These are phyloP conservation scores for Myotis yumanensis DNA, from an alignment of 2,113 vertebrate species.

Conservation along the genomic window DNA sequence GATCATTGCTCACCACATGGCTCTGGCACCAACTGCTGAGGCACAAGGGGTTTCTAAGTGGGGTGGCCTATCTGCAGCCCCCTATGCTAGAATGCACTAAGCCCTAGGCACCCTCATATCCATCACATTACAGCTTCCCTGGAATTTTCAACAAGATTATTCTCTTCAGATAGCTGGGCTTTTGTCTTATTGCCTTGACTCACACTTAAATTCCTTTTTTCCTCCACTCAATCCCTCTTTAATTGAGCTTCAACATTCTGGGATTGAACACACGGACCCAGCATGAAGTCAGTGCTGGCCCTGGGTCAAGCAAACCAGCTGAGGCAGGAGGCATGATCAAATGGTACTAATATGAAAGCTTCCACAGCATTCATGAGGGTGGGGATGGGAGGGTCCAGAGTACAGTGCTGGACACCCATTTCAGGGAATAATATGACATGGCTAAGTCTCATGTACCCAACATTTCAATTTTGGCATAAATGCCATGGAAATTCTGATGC, in stretches of 20 bases:
- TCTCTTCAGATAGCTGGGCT: background rate
- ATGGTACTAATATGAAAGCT: accelerated
- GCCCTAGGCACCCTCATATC: background rate
- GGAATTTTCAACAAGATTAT: background rate
- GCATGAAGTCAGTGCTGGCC: background rate
- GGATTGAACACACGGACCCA: background rate
- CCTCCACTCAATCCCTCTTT: background rate
- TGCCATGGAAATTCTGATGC: background rate
- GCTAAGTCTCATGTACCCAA: background rate
- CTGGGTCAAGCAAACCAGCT: background rate
- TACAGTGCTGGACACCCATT: background rate
- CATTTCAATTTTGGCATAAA: background rate
- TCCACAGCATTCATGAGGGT: background rate
- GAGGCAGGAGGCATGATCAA: background rate
- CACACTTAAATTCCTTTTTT: background rate
- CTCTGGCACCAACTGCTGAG: background rate
- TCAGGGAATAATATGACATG: background rate
- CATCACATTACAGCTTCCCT: background rate
- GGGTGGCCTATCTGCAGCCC: background rate
- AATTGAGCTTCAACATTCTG: background rate
- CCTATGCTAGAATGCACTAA: background rate
- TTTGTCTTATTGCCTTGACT: background rate
- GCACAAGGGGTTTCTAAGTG: background rate
- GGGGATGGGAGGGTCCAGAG: background rate
- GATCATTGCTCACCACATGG: slow-evolving; percentile 43